These are phyloP conservation scores for Salvelinus fontinalis DNA, from an alignment of 2,113 vertebrate species.

Conservation along the genomic window DNA sequence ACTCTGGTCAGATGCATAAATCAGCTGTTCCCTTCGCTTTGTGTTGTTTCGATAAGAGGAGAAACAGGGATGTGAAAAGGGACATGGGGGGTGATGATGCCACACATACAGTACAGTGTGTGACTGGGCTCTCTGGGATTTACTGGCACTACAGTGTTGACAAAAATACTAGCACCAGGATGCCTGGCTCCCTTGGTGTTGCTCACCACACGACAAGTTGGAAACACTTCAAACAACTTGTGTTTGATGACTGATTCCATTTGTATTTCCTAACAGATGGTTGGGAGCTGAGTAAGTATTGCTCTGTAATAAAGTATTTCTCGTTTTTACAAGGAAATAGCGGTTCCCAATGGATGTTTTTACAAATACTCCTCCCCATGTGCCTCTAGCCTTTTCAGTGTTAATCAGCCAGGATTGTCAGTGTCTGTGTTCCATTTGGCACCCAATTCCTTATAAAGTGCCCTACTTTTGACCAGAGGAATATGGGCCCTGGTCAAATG, in stretches of 20 bases:
- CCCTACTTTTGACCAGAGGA: too few species aligned
- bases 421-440: neutral
- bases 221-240: constrained; percentile 57
- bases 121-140: constrained; percentile 29
- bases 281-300: constrained; percentile 43
- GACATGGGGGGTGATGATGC: constrained; percentile 18
- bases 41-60: neutral
- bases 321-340: neutral
- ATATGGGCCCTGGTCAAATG: too few species aligned
- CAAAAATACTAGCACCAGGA: constrained; percentile 24
- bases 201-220: constrained; percentile 35
- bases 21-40: constrained; percentile 2
- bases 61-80: neutral
- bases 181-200: neutral
- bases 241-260: constrained; percentile 66
- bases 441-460: too few species aligned
- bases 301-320: constrained; percentile 4
- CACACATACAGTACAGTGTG: constrained; percentile 26
- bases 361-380: constrained; percentile 21
- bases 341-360: neutral
- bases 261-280: constrained; percentile 63
- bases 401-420: neutral
- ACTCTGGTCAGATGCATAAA: neutral
- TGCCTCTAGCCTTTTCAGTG: constrained; percentile 26
- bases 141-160: constrained; percentile 32